A percentile compares a stretch with the other conserved stretches of the same genome.
phyloP scores from a whole-genome alignment of 2,113 vertebrate species.

The Sceloporus tristichus region DNA sequence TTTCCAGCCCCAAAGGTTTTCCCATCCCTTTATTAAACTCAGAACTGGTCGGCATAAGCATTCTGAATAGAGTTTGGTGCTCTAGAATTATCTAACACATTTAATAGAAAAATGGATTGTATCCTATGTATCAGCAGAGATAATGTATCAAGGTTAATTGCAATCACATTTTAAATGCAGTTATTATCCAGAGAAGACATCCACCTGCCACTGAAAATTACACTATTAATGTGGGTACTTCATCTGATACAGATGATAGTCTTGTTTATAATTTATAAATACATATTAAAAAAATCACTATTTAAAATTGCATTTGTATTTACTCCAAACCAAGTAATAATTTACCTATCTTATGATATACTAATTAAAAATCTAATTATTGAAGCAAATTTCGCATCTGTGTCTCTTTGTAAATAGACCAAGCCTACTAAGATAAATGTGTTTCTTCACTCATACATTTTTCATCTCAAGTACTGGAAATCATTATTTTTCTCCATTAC shows the following conservation, averaged over 20 bases:
- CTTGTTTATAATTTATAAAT: background rate
- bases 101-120: conserved; percentile 27
- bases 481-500: conserved; percentile 54
- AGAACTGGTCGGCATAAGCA: conserved; percentile 25
- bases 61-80: background rate
- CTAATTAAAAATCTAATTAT: conserved; percentile 82
- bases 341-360: conserved; percentile 69
- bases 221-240: background rate
- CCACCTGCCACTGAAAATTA: conserved; percentile 18
- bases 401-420: conserved; percentile 71
- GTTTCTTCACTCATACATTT: conserved; percentile 63
- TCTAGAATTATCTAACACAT: background rate
- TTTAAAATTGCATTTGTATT: conserved; percentile 55
- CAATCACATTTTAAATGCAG: background rate
- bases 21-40: conserved; percentile 29
- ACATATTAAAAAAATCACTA: conserved; percentile 41
- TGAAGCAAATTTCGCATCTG: conserved; percentile 77
- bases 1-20: background rate
- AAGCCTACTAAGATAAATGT: conserved; percentile 65
- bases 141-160: conserved; percentile 44
- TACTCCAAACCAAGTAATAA: conserved; percentile 65
- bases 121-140: conserved; percentile 17
- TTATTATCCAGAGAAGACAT: conserved; percentile 20
- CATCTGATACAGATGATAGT: background rate
- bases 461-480: conserved; percentile 62